phyloP scores from a whole-genome alignment of 1,140 invertebrate genomes.

The Drosophila persimilis region DNA sequence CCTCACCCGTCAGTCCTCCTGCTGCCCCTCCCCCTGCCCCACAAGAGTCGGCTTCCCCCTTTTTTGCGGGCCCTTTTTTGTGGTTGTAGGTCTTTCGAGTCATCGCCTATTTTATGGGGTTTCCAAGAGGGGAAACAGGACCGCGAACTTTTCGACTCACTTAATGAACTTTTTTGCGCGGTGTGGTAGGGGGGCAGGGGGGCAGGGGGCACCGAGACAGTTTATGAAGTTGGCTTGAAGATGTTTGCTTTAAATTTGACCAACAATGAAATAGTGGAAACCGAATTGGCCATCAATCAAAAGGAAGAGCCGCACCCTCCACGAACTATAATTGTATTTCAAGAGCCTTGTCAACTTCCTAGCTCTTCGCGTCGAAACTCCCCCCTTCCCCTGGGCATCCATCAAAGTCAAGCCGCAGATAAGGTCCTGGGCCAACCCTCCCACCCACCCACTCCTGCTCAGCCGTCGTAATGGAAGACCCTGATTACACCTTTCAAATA shows the following conservation, averaged over 20 bases:
- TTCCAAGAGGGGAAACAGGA: slow-evolving; percentile 16
- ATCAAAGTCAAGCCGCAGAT: slow-evolving; percentile 60
- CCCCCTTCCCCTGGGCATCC: slow-evolving; percentile 27
- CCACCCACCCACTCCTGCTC: slow-evolving; percentile 24
- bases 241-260: slow-evolving; percentile 2
- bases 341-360: slow-evolving; percentile 13
- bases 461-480: slow-evolving; percentile 35
- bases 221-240: slow-evolving; percentile 5
- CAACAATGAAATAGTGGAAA: too few species aligned
- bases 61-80: slow-evolving; percentile 26
- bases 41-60: slow-evolving; percentile 20
- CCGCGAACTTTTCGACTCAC: slow-evolving; percentile 41
- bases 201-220: too few species aligned
- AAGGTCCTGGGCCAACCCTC: slow-evolving; percentile 10
- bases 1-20: slow-evolving; percentile 6
- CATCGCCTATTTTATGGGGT: slow-evolving; percentile 62
- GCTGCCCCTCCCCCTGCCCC: background rate
- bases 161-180: slow-evolving; percentile 48
- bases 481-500: slow-evolving; percentile 63
- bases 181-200: background rate
- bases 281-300: slow-evolving; percentile 31
- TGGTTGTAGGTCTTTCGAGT: slow-evolving; percentile 35
- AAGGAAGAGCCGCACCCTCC: slow-evolving; percentile 22
- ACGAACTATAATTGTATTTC: slow-evolving; percentile 46
- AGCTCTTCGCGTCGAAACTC: too few species aligned